Evolutionary conservation across 2,113 vertebrate species (phyloP), one percentile per base, ranked within the genome.

Genomic region (Muntiacus reevesi): DNA sequence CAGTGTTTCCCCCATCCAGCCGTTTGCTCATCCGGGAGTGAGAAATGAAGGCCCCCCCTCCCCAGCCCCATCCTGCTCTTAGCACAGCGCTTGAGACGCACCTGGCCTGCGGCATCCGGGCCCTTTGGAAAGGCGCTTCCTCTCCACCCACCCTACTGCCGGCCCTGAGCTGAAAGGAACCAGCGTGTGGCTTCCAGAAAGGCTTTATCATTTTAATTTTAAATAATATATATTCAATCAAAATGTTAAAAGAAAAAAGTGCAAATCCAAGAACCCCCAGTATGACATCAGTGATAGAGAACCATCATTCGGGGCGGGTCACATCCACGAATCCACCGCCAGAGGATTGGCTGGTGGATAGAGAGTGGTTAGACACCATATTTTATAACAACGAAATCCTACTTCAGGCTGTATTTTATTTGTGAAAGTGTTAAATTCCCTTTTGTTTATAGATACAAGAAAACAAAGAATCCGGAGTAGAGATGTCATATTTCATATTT

Each of bases 221-320:
- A 81, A 81, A 82, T 1, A 12, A 15, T 2, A 2, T 5, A 0
- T 11, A 13, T 7, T 78, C 23, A 6, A 27, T 28, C 19, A 54
- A 67, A 33, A n/a, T 57, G 33, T 52, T 82, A 47, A 2, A 23
- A 52, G 59, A 67, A 30, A 45, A 83, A 36, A 10, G 13, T 17
- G 2, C 28, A 54, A 7, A 52, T 15, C 15, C 13, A n/a, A 21
- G 7, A 25, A 27, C 7, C 25, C 2, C 27, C 30, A 14, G 2
- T 1, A 10, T 21, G 30, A 27, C 43, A 1, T 27, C 0, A 5
- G 50, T 33, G 23, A 2, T 1, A 3, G 4, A 50, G 62, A 21
- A 4, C 3, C 7, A 8, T 47, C 9, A 0, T 2, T 33, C n/a
- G 0, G 17, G 10, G 2, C 15, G 3, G 0, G 4, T 7, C 3